A percentile compares a stretch with the other conserved stretches of the same genome.
These are phyloP conservation scores for Anhinga rufa DNA, from an alignment of 2,113 vertebrate species.

Conservation along the genomic window DNA sequence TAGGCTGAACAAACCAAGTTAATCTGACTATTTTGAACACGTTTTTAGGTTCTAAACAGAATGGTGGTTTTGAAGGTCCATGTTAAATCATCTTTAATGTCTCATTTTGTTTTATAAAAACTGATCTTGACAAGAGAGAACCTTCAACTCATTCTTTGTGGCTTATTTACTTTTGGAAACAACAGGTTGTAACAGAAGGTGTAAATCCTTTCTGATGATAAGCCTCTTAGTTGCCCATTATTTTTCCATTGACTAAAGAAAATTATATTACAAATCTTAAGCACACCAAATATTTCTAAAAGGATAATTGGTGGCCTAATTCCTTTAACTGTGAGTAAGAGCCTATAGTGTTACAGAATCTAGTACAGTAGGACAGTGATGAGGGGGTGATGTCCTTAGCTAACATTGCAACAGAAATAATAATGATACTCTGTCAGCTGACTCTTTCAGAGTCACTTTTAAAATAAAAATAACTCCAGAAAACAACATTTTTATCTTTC, in stretches of 20 bases:
- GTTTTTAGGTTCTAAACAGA: not conserved
- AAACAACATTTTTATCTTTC: not conserved
- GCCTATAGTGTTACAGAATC: not conserved
- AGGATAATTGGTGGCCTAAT: not conserved
- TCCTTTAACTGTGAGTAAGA: not conserved
- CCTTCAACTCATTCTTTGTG: not conserved
- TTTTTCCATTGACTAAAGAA: not conserved
- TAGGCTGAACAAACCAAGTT: not conserved
- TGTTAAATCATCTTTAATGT: not conserved
- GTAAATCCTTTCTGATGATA: not conserved
- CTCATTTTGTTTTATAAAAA: not conserved
- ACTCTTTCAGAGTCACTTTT: not conserved
- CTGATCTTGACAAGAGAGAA: not conserved
- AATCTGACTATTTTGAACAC: not conserved
- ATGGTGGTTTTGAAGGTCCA: not conserved
- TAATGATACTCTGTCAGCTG: not conserved
- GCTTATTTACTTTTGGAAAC: not conserved
- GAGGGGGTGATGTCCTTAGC: not conserved
- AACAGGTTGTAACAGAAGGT: not conserved
- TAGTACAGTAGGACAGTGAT: not conserved
- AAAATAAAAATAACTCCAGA: not conserved
- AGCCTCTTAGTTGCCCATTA: not conserved
- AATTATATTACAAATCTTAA: not conserved
- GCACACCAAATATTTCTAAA: not conserved
- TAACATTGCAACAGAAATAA: not conserved